phyloP scores from a whole-genome alignment of 92 coral and sea anemone species.

The Bergia sp. region DNA sequence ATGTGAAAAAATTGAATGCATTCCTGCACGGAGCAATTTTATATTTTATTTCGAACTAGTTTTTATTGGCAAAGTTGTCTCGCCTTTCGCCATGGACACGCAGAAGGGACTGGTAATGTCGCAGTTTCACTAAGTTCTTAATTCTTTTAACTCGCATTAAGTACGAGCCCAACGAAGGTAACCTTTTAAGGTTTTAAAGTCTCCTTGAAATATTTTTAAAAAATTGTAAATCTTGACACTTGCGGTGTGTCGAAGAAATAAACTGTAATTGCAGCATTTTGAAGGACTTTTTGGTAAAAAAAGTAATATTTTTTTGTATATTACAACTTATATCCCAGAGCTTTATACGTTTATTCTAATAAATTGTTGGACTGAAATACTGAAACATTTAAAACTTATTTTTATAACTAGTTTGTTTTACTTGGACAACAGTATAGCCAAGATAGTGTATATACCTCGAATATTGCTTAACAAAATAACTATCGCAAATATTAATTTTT shows the following conservation, averaged over 20 bases:
- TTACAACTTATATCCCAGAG: conserved; percentile 21
- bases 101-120: background rate
- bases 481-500: conserved; percentile 30
- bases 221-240: background rate
- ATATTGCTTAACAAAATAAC: conserved; percentile 7
- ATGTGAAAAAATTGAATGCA: background rate
- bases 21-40: conserved; percentile 9
- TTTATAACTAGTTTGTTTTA: conserved; percentile 8
- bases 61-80: background rate
- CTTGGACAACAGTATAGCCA: background rate
- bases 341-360: conserved; percentile 27
- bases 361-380: conserved; percentile 11
- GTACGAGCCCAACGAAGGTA: background rate
- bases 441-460: conserved; percentile 18
- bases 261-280: background rate
- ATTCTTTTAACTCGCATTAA: background rate
- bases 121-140: background rate
- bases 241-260: background rate
- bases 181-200: background rate
- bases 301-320: conserved; percentile 30
- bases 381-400: background rate
- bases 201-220: background rate
- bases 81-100: background rate
- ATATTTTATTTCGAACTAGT: background rate
- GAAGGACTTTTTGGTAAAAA: background rate